A percentile compares a stretch with the other conserved stretches of the same genome.
phyloP scores from a whole-genome alignment of 2,888 invertebrate species.

The Teleiodes luculella region DNA sequence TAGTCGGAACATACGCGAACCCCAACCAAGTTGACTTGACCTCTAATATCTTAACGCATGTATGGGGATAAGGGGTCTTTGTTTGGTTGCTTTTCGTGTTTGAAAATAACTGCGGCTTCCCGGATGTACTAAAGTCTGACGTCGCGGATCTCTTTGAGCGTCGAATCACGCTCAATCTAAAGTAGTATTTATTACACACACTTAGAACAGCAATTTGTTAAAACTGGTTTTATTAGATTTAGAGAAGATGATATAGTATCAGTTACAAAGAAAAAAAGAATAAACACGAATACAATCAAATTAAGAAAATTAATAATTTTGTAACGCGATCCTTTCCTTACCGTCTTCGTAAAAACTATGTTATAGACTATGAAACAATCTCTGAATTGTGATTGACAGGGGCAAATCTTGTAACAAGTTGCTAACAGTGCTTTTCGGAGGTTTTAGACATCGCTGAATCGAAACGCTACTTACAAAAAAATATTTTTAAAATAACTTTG shows the following conservation, averaged over 20 bases:
- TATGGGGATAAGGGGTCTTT: background rate
- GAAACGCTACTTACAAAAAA: too few relatives aligned
- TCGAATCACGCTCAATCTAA: conserved; percentile 46
- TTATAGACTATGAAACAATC: too few relatives aligned
- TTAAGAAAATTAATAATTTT: too few relatives aligned
- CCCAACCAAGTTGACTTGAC: background rate
- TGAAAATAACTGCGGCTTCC: conserved; percentile 70
- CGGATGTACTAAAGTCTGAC: conserved; percentile 61
- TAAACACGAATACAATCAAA: too few relatives aligned
- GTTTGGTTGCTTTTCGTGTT: conserved; percentile 32
- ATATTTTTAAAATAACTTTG: too few relatives aligned
- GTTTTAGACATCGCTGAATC: too few relatives aligned
- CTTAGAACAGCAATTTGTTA: conserved; percentile 29
- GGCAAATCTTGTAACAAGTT: too few relatives aligned
- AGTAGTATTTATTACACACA: conserved; percentile 41
- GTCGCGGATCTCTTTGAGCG: conserved; percentile 64
- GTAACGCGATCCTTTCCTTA: too few relatives aligned
- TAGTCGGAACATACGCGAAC: background rate
- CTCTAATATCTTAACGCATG: background rate
- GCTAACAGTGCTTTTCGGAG: too few relatives aligned
- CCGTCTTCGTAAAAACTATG: too few relatives aligned
- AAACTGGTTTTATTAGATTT: background rate
- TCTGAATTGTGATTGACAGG: too few relatives aligned
- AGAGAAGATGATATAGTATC: background rate
- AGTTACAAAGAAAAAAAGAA: background rate